These are phyloP conservation scores for Megaleporinus macrocephalus DNA, from an alignment of 2,113 vertebrate genomes.

Conservation along the genomic window DNA sequence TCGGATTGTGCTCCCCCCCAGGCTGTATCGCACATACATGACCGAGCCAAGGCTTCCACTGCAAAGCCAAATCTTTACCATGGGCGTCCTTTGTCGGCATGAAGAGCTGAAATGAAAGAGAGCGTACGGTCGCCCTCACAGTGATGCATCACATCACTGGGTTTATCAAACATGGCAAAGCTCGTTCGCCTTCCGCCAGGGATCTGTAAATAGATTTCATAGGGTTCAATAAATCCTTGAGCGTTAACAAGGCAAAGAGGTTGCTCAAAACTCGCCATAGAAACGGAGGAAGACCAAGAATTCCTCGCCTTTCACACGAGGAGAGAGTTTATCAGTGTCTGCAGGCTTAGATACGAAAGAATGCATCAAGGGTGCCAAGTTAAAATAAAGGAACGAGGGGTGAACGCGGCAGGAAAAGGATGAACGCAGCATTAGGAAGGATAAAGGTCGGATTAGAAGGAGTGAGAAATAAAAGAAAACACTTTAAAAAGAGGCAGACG, in stretches of 20 bases:
- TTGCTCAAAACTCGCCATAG: conserved; percentile 8
- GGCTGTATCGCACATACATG: neutral
- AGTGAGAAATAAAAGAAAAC: neutral
- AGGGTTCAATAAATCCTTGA: conserved; percentile 25
- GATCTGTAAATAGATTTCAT: conserved; percentile 46
- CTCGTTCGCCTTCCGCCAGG: conserved; percentile 18
- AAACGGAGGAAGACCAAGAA: conserved; percentile 21
- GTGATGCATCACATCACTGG: conserved; percentile 1
- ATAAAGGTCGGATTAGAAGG: neutral
- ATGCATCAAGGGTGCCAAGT: conserved; percentile 1
- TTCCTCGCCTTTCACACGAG: conserved; percentile 1
- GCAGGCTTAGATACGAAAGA: conserved; percentile 2
- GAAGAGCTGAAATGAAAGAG: neutral
- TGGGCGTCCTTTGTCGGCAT: neutral
- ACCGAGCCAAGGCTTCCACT: neutral
- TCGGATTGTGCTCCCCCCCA: neutral
- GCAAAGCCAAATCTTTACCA: neutral
- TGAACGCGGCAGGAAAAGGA: neutral
- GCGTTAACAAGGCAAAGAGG: conserved; percentile 20
- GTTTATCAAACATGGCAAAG: neutral
- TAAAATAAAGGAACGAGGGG: neutral
- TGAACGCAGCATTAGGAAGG: neutral
- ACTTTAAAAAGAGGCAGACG: conserved; percentile 11
- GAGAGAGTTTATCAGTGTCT: conserved; percentile 19
- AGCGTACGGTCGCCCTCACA: neutral